Conservation (phyloP, 30 jellyfish, hydroid and myxozoan genomes). For the Pelagia noctiluca region DNA sequence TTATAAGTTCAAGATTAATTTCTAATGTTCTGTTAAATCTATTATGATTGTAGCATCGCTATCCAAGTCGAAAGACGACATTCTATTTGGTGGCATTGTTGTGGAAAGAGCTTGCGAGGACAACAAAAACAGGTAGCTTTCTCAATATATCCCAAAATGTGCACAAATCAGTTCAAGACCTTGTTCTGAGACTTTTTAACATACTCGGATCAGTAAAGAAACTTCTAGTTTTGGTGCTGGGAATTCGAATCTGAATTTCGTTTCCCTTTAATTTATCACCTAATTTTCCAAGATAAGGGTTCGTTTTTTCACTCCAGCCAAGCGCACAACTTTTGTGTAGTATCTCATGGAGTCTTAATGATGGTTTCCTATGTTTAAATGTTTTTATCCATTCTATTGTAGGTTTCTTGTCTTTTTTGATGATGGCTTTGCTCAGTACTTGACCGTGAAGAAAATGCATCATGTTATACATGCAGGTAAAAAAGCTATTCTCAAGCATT, state of each 20-base stretch:
- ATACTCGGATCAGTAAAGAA: too few relatives aligned
- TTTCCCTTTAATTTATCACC: too few relatives aligned
- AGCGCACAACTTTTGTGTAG: neutral
- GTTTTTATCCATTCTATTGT: neutral
- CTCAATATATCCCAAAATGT: too few relatives aligned
- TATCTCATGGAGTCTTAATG: neutral
- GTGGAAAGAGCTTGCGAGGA: constrained; percentile 87
- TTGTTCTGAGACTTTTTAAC: too few relatives aligned
- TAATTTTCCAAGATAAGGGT: too few relatives aligned
- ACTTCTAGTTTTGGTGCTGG: too few relatives aligned
- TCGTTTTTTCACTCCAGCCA: too few relatives aligned
- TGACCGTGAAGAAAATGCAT: constrained; percentile 69
- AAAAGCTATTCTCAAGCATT: too few relatives aligned
- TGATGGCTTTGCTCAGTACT: constrained; percentile 88
- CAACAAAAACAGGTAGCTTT: constrained; percentile 83
- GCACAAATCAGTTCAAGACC: too few relatives aligned
- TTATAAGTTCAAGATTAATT: too few relatives aligned
- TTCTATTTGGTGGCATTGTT: constrained; percentile 84
- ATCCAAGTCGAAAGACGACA: constrained; percentile 56
- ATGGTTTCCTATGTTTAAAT: neutral
- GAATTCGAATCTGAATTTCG: too few relatives aligned
- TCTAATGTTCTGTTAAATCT: neutral
- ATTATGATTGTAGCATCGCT: constrained; percentile 10
- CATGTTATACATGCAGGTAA: constrained; percentile 76
- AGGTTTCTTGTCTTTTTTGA: constrained; percentile 85